Evolutionary conservation across 2,888 invertebrate genomes (phyloP), one percentile per base, ranked within the genome.

Genomic region (Clostera curtula): DNA sequence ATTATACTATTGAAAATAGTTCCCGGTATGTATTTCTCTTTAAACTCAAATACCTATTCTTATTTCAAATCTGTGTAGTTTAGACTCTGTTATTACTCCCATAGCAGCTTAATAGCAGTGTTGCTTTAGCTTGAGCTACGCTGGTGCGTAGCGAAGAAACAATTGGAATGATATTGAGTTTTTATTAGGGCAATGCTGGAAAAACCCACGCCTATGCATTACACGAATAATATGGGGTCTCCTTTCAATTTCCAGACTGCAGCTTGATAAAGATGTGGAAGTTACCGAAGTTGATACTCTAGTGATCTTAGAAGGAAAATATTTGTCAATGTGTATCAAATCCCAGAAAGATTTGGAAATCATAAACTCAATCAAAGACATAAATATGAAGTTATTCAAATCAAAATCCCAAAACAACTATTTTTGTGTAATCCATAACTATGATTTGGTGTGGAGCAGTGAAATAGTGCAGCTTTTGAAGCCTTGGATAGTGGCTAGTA

Each of bases 281-380:
- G 27, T 37, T 20, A 59, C 65, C 15, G 34, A 52, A 12, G 60
- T 77, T 24, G 56, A 70, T n/a, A 61, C 50, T 5, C 51, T 84
- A 10, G 38, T 73, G 7, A 49, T 85, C 32, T 48, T 82, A 22
- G 83, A 84, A 59, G 83, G 84, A 8, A 68, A 63, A 56, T 72
- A 68, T 34, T 54, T 83, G 12, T 54, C 62, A 27, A 63, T 79
- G 22, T 68, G 60, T 34, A 35, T 76, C 7, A 63, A 55, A 36
- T 40, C 36, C 15, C 44, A 59, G 32, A 27, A 36, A 28, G 40
- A 58, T 29, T 39, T 71, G 12, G 47, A 66, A 25, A 39, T 62
- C 2, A 33, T 73, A 3, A 71, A 80, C 51, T 44, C 56, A 16
- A 54, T 74, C 11, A 47, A 56, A 28, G 61, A 61, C 40, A 59